Percentiles rank a stretch among this genome's conserved stretches.
These are phyloP conservation scores for Aleadryas rufinucha DNA, from an alignment of 2,113 vertebrate genomes.

Conservation along the genomic window DNA sequence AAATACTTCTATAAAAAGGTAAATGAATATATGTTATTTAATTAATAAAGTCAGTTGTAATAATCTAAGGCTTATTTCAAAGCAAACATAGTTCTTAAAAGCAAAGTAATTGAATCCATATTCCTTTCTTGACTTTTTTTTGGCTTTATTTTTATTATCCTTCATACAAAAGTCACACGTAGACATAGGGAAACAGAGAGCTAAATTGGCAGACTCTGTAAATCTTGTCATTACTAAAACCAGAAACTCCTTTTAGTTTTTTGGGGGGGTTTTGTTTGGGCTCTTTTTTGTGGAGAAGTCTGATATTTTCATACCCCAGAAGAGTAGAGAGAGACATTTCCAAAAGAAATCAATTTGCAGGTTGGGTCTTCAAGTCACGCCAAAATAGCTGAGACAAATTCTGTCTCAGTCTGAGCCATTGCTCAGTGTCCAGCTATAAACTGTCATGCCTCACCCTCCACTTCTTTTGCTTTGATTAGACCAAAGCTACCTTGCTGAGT, in stretches of 20 bases:
- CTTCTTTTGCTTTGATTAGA: neutral
- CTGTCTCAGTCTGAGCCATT: neutral
- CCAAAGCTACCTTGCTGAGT: neutral
- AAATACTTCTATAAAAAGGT: neutral
- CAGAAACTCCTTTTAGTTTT: neutral
- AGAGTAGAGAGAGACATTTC: neutral
- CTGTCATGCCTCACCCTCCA: neutral
- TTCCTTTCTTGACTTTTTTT: neutral
- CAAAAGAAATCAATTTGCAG: neutral
- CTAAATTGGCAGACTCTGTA: neutral
- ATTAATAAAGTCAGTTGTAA: neutral
- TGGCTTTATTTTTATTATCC: neutral
- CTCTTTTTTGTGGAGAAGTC: neutral
- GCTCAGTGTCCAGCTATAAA: neutral
- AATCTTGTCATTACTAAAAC: neutral
- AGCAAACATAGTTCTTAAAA: neutral
- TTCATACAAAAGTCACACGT: neutral
- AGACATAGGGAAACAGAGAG: neutral
- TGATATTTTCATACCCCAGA: neutral
- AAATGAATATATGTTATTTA: neutral
- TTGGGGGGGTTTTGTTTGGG: neutral
- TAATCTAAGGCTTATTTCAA: neutral
- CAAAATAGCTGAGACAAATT: neutral
- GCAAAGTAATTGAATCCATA: neutral
- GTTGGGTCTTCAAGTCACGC: neutral